These are phyloP conservation scores for Lithophane ornitopus DNA, from an alignment of 2,888 invertebrate genomes.

Conservation along the genomic window DNA sequence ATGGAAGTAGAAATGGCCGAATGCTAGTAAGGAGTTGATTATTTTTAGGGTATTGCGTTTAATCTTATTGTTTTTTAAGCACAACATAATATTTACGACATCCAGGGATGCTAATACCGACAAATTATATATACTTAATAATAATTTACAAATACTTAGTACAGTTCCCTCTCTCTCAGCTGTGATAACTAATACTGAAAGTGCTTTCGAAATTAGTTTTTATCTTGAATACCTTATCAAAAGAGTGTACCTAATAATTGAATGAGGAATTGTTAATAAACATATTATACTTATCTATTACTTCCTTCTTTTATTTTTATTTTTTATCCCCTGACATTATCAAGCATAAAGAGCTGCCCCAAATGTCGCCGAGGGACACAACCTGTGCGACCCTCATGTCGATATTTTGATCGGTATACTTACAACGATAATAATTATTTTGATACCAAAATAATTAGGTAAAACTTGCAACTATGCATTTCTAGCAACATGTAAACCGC, in stretches of 20 bases:
- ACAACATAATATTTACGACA: not conserved
- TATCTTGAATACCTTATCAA: not conserved
- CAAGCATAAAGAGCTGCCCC: not conserved
- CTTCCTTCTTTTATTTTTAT: not conserved
- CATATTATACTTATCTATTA: not conserved
- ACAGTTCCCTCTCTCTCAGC: too few species aligned
- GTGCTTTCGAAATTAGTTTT: slow-evolving; percentile 1
- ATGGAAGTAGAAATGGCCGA: slow-evolving; percentile 72
- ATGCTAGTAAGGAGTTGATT: not conserved
- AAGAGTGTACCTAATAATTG: not conserved
- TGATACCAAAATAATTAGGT: too few species aligned
- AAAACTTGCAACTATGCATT: too few species aligned
- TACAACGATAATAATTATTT: too few species aligned
- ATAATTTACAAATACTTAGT: too few species aligned
- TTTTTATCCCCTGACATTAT: not conserved
- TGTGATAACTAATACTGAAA: slow-evolving; percentile 18
- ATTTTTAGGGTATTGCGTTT: not conserved
- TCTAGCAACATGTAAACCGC: too few species aligned
- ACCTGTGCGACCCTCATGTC: not conserved
- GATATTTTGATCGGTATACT: not conserved
- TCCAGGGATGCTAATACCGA: not conserved
- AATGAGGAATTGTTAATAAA: slow-evolving; percentile 13
- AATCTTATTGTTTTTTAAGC: not conserved
- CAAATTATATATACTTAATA: too few species aligned
- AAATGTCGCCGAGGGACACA: not conserved